Percentiles rank a stretch among this genome's conserved stretches.
Evolutionary conservation across 1,140 invertebrate species (phyloP).

Genomic region (Lasaia peninsularis): DNA sequence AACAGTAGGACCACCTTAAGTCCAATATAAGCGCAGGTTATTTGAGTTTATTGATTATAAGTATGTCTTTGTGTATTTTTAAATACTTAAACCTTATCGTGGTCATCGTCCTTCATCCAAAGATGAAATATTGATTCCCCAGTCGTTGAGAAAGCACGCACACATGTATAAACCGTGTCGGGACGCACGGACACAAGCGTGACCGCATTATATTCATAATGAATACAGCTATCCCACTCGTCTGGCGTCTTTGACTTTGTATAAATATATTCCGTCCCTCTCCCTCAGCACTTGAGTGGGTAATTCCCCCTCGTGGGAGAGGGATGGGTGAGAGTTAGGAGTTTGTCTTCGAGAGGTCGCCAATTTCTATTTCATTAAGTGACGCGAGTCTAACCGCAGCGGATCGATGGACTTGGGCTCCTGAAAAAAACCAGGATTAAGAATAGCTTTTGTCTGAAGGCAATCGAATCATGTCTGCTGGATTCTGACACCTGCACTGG

Average conservation of each 20-base stretch:
- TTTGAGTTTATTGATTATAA: background rate
- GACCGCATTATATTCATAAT: constrained; percentile 76
- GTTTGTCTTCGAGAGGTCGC: constrained; percentile 72
- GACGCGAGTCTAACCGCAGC: constrained; percentile 61
- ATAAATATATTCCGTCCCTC: constrained; percentile 73
- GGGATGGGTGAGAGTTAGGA: constrained; percentile 59
- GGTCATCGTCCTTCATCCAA: constrained; percentile 59
- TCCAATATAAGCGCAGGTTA: background rate
- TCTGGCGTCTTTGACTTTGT: constrained; percentile 73
- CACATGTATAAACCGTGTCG: constrained; percentile 44
- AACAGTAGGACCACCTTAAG: no score
- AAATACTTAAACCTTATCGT: constrained; percentile 38
- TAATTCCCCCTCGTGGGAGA: constrained; percentile 44
- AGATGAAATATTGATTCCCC: constrained; percentile 74
- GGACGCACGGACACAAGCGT: constrained; percentile 65
- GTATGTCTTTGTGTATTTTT: background rate
- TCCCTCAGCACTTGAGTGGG: constrained; percentile 55
- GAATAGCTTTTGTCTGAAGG: constrained; percentile 4
- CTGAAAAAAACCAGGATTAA: constrained; percentile 35
- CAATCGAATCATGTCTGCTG: background rate
- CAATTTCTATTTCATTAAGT: constrained; percentile 77
- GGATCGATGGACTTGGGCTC: constrained; percentile 62
- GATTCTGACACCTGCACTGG: background rate
- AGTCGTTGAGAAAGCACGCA: constrained; percentile 57
- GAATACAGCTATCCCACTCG: constrained; percentile 75